Evolutionary conservation across 2,113 vertebrate genomes (phyloP), one percentile per base, ranked within the genome.

Genomic region (Myotis lucifugus): DNA sequence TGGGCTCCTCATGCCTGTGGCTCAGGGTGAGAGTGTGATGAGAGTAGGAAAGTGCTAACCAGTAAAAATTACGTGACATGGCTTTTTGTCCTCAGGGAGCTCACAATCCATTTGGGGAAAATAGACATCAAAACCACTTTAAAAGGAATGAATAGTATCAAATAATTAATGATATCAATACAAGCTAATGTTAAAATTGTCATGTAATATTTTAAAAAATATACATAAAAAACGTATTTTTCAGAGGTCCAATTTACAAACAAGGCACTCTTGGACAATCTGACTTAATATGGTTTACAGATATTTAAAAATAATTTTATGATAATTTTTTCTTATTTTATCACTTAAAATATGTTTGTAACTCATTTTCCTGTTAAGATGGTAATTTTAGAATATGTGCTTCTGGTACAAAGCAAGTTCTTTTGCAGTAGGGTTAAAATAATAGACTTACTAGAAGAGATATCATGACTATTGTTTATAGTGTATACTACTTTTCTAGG

Each of bases 321-420:
- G 17, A 46, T 78, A 6, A 46, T 1, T 34, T 67, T 85, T 85
- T 70, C 77, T 72, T 84, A 74, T 37, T 89, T 67, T 84, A 40
- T 84, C 21, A 59, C 56, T 69, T 81, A 76, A 85, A 70, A 59
- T 69, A n/a, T 79, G 48, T 72, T 88, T 72, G 40, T 52, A 85
- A 72, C 18, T 74, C 21, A 37, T 69, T 82, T 92, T 89, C 56
- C n/a, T 82, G 6, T 76, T 85, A 69, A 85, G 66, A 81, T 81
- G 2, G 18, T 46, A 74, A 81, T 85, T 94, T 96, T 74, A 66
- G 66, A 92, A n/a, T 73, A 81, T 85, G 54, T 84, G 64, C 85
- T 72, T 76, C 32, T 32, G 1, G 69, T 50, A 67, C 42, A 81
- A 90, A 81, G 29, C 37, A 79, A 76, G 27, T 79, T 6, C 64